Evolutionary conservation across 2,888 invertebrate species (phyloP).

Genomic region (Sericinus montela): DNA sequence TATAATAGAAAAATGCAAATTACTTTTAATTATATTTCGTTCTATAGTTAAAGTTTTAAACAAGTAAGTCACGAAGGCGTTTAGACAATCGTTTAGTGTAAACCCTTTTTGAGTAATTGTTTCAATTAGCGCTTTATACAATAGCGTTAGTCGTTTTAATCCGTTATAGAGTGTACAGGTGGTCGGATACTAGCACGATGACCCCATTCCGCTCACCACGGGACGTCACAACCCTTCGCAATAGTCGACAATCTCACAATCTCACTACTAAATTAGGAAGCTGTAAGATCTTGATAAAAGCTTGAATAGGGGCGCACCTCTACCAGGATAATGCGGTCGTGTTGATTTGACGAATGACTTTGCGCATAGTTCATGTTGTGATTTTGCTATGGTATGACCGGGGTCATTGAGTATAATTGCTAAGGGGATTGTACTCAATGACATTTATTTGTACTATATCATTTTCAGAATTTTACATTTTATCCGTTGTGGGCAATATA

Average conservation of each 20-base stretch:
- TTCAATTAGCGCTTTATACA: slow-evolving; percentile 24
- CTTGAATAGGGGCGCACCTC: slow-evolving; percentile 28
- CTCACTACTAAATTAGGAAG: slow-evolving; percentile 56
- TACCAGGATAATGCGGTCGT: slow-evolving; percentile 15
- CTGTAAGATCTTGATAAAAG: slow-evolving; percentile 47
- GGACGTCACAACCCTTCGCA: slow-evolving; percentile 42
- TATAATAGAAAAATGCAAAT: too few relatives aligned
- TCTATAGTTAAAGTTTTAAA: too few relatives aligned
- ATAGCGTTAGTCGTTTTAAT: slow-evolving; percentile 23
- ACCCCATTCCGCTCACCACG: slow-evolving; percentile 48
- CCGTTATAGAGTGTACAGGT: slow-evolving; percentile 38
- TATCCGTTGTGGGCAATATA: too few relatives aligned
- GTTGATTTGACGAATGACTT: slow-evolving; percentile 6
- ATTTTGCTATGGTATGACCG: too few relatives aligned
- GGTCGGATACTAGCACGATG: slow-evolving; percentile 50
- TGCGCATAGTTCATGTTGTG: background rate
- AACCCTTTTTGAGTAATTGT: slow-evolving; percentile 1
- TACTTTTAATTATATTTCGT: too few relatives aligned
- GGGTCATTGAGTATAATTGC: too few relatives aligned
- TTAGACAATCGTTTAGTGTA: too few relatives aligned
- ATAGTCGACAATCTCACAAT: slow-evolving; percentile 55
- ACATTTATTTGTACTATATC: too few relatives aligned
- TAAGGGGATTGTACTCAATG: too few relatives aligned
- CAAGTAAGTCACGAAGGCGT: too few relatives aligned
- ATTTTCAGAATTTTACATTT: too few relatives aligned